Base-by-base conservation (phyloP, 2,888 invertebrate species). In the Stenodera caucasica region DNA sequence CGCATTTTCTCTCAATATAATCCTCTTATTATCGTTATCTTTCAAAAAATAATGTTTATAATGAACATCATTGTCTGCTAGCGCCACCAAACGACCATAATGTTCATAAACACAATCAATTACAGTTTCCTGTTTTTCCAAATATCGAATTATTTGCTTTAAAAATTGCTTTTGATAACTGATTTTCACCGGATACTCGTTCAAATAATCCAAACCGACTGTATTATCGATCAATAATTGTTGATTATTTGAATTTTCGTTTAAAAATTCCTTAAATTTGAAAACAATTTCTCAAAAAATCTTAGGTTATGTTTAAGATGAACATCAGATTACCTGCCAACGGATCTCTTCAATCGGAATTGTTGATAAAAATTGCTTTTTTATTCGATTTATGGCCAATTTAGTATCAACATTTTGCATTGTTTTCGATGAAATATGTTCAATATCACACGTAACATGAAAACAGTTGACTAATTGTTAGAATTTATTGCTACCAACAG, bases 1-100 rank as follows among this genome's bases (percentile, higher is more conserved):
- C 58, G 83, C 84, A 60, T 87, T 90, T 79, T 92, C 92, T 68
- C 85, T 85, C 54, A 92, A 78, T 12, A 85, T 87, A 32, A 91
- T 78, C 33, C 81, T 75, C 2, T 15, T 45, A 33, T 63, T 59
- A 57, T 80, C 73, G 59, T 81, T 72, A 32, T 78, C 73, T 33
- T 75, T 61, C 57, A 87, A 71, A 40, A 83, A 56, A 76, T 89
- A 91, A 77, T 91, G 91, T 56, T 87, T 85, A 76, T 69, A 75
- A 71, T 85, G 88, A 64, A 83, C 84, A 69, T 82, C 85, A 9
- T 75, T 73, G 14, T 79, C 75, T 54, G 72, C 65, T 56, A 72
- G 70, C 62, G 82, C 80, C 77, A 90, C 81, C 58, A 84, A 75
- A 30, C 78, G 75, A 67, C 86, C 88, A 67, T 87, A 84, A 30